Evolutionary conservation across 1,140 invertebrate genomes (phyloP).

Genomic region (Lordiphosa mommai): DNA sequence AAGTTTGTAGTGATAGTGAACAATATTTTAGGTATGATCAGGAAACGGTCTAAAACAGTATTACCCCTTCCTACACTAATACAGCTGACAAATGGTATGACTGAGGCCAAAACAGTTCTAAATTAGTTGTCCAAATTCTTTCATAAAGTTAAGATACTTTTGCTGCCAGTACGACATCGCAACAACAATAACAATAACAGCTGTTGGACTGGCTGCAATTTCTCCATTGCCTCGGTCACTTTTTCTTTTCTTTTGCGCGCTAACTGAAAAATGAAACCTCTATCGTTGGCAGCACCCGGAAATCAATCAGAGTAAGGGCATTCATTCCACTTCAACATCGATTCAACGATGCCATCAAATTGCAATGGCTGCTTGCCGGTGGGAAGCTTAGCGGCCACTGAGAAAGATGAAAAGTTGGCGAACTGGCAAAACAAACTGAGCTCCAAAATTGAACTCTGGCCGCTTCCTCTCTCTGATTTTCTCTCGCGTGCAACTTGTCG

Average conservation of each 20-base stretch:
- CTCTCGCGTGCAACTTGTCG: conserved; percentile 9
- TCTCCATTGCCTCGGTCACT: conserved; percentile 42
- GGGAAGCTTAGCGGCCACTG: conserved; percentile 13
- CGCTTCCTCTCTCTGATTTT: background rate
- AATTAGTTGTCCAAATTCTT: no score
- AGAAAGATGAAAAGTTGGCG: background rate
- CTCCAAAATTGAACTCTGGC: conserved; percentile 20
- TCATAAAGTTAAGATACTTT: no score
- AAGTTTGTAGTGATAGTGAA: no score
- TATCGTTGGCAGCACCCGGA: conserved; percentile 37
- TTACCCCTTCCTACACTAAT: no score
- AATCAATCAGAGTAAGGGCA: conserved; percentile 65
- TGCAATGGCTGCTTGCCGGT: conserved; percentile 28
- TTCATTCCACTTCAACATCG: conserved; percentile 57
- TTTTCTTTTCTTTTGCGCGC: conserved; percentile 32
- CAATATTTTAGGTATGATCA: no score
- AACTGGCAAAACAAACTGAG: conserved; percentile 13
- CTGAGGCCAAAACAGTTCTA: no score
- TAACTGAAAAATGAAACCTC: conserved; percentile 46
- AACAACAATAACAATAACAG: conserved; percentile 4
- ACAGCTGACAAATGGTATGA: no score
- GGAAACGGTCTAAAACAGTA: no score
- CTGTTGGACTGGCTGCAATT: conserved; percentile 34
- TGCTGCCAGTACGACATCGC: no score
- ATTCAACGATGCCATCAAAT: conserved; percentile 44